Base-by-base conservation (phyloP, 2,888 invertebrate species). In the Ditula angustiorana region DNA sequence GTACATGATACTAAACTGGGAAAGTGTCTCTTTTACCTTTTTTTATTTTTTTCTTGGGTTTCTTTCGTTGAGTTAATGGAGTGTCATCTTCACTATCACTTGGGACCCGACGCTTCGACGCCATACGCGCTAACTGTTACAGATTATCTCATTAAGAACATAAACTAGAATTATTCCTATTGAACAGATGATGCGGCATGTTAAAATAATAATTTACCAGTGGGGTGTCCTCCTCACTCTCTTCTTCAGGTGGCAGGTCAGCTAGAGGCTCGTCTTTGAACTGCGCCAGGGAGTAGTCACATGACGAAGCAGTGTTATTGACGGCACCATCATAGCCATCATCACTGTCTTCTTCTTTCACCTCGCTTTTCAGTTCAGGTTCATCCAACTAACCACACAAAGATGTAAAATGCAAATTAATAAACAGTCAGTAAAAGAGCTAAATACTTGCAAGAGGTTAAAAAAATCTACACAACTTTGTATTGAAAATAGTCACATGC, bases 181-280 rank as follows among this genome's bases (percentile, higher is more conserved):
- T 41, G 19, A 19, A 19, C n/a, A n/a, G n/a, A n/a, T n/a, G n/a
- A 10, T 3, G 10, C 3, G 19, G 10, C 2, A 10, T 5, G 11
- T 35, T 30, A 44, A 53, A 41, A 16, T 21, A 10, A n/a, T 16
- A 61, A 79, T 88, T 92, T 93, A 96, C 96, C 94, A 97, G 85
- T 72, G 97, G 96, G 53, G 94, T 80, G 83, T 97, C 96, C 80
- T 96, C 96, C 70, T 96, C 96, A 69, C 95, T 95, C 2, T 95
- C 95, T 13, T 94, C 93, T 76, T 85, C 93, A 46, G 80, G 83
- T 13, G 87, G 86, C 13, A 91, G 75, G 68, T 90, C 93, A 13
- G 91, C 87, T 3, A 94, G 82, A 13, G 93, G 92, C 75, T 94
- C 94, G 73, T 94, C 94, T 75, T 94, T 94, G 73, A 96, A 95